A percentile compares a stretch with the other conserved stretches of the same genome.
phyloP scores from a whole-genome alignment of 2,797 vertebrate species.

The Emydoidea blandingii region DNA sequence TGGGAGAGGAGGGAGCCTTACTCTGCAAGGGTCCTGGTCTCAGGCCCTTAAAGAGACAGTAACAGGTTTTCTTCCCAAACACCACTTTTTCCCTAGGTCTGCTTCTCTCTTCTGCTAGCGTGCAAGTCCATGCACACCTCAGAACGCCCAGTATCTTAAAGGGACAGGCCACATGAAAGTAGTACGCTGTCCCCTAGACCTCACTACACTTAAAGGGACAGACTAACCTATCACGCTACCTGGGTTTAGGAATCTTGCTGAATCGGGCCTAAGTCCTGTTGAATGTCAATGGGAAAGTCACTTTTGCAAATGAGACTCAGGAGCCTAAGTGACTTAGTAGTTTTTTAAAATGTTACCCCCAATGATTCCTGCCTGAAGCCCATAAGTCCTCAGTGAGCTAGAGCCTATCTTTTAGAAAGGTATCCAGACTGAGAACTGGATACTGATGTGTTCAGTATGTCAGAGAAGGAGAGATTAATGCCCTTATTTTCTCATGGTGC shows the following conservation, averaged over 20 bases:
- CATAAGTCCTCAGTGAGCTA: neutral
- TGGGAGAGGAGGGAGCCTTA: neutral
- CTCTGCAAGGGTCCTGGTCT: neutral
- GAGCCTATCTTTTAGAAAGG: neutral
- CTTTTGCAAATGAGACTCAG: neutral
- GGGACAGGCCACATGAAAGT: neutral
- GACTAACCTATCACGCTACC: neutral
- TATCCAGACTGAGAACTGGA: neutral
- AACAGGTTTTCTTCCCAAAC: neutral
- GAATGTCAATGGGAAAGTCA: neutral
- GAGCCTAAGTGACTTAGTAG: neutral
- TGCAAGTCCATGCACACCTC: neutral
- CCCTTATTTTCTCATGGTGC: neutral
- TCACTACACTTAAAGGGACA: fast-evolving
- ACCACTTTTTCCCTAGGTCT: too few species aligned
- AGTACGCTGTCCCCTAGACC: fast-evolving
- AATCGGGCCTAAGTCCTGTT: neutral
- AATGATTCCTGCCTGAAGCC: neutral
- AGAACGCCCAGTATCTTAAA: neutral
- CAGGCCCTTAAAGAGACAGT: neutral
- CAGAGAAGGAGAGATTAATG: neutral
- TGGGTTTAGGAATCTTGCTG: too few species aligned
- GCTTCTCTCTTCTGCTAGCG: neutral
- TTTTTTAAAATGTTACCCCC: neutral
- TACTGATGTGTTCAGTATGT: neutral